Evolutionary conservation across 2,797 vertebrate genomes (phyloP).

Genomic region (Parauchenoglanis ngamensis): DNA sequence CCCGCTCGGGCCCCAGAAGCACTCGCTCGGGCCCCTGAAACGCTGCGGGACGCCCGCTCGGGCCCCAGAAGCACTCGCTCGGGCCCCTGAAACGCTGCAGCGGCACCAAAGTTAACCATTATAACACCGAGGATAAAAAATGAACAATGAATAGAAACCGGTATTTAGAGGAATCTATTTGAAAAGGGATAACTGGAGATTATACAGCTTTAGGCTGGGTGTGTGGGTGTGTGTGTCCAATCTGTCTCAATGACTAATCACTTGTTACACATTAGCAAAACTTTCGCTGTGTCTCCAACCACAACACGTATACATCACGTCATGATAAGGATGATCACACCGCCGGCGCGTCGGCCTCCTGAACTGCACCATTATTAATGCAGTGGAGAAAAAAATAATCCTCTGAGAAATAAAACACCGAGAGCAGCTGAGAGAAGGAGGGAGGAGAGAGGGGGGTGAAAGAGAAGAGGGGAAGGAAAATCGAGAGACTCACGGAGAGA

Average conservation of each 20-base stretch:
- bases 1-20: neutral
- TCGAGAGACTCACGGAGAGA: neutral
- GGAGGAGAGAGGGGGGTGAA: neutral
- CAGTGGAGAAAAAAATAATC: no score
- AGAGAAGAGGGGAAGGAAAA: neutral
- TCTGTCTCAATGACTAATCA: neutral
- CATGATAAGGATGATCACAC: neutral
- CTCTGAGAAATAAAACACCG: no score
- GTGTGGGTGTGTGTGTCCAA: neutral
- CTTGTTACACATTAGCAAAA: conserved; percentile 24
- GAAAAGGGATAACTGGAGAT: conserved; percentile 49
- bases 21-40: neutral
- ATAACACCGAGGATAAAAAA: neutral
- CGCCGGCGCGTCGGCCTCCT: neutral
- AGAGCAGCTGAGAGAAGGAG: neutral
- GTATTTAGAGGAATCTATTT: neutral
- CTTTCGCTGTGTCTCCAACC: neutral
- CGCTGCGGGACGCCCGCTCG: neutral
- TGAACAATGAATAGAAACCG: neutral
- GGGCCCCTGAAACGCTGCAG: no score
- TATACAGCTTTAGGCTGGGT: conserved; percentile 44
- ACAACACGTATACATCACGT: neutral
- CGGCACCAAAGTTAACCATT: neutral
- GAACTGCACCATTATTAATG: neutral
- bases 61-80: neutral